Conservation (phyloP, 2,888 invertebrate species). For the Acholoe squamosa region DNA sequence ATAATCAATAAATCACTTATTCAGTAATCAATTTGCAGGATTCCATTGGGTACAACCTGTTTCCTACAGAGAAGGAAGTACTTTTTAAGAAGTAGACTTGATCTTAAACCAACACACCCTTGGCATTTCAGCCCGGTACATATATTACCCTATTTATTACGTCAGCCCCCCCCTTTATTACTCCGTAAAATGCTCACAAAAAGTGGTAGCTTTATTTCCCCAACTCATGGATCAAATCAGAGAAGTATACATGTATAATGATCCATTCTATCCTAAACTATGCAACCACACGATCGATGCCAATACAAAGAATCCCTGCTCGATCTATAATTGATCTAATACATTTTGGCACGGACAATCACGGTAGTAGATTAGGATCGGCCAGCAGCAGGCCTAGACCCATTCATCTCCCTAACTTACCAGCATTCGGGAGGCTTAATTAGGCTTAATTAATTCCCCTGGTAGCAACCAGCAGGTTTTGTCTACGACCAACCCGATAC, state of each 20-base stretch:
- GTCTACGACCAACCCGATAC: neutral
- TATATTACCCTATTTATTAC: too few species aligned
- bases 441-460: slow-evolving; percentile 24
- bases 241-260: neutral
- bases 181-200: too few species aligned
- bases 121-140: too few species aligned
- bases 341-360: neutral
- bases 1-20: too few species aligned
- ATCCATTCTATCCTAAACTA: neutral
- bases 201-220: neutral
- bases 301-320: slow-evolving; percentile 14
- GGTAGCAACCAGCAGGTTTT: neutral
- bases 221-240: neutral
- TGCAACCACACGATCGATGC: neutral
- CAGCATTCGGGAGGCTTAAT: neutral
- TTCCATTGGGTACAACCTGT: too few species aligned
- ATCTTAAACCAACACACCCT: too few species aligned
- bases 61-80: too few species aligned
- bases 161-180: too few species aligned
- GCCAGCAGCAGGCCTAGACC: neutral
- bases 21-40: too few species aligned
- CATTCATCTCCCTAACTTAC: slow-evolving; percentile 13
- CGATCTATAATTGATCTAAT: slow-evolving; percentile 29
- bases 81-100: too few species aligned
- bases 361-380: neutral